Conservation (phyloP, 1,140 invertebrate species). For the Drosophila micromelanica region DNA sequence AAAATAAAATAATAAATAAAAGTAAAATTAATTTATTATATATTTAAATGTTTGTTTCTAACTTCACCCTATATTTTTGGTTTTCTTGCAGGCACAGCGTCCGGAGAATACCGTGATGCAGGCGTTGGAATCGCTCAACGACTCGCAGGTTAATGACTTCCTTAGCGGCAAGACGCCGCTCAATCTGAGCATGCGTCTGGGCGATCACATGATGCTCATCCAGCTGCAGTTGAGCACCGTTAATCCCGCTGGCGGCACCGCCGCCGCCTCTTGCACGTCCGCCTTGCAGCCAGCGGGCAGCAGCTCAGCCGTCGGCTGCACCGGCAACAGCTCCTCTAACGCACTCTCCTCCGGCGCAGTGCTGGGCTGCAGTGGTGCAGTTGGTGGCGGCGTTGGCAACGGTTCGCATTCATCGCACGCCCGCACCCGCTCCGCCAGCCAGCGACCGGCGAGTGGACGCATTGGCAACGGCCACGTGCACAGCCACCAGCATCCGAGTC, state of each 20-base stretch:
- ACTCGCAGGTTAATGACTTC: slow-evolving; percentile 97
- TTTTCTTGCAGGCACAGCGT: slow-evolving; percentile 91
- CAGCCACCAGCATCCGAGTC: slow-evolving; percentile 73
- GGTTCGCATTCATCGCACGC: slow-evolving; percentile 7
- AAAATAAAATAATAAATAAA: no score
- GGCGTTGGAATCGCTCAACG: slow-evolving; percentile 96
- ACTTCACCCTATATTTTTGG: background rate
- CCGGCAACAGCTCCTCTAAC: background rate
- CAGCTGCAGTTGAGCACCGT: slow-evolving; percentile 96
- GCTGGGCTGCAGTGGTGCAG: background rate
- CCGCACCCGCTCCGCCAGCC: slow-evolving; percentile 54
- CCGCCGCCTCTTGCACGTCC: slow-evolving; percentile 12
- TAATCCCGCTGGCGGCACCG: slow-evolving; percentile 80
- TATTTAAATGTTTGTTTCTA: no score
- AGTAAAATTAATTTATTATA: no score
- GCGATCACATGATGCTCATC: slow-evolving; percentile 98
- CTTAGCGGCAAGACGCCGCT: slow-evolving; percentile 96
- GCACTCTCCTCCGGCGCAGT: background rate
- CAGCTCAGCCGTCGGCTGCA: slow-evolving; percentile 3
- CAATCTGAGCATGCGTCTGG: slow-evolving; percentile 96
- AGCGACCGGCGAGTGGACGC: slow-evolving; percentile 26
- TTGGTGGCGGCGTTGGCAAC: background rate
- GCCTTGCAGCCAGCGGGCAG: slow-evolving; percentile 7
- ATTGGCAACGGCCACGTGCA: slow-evolving; percentile 69
- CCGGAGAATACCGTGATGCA: slow-evolving; percentile 97